These are phyloP conservation scores for Numenius arquata DNA, from an alignment of 2,113 vertebrate genomes.

Conservation along the genomic window DNA sequence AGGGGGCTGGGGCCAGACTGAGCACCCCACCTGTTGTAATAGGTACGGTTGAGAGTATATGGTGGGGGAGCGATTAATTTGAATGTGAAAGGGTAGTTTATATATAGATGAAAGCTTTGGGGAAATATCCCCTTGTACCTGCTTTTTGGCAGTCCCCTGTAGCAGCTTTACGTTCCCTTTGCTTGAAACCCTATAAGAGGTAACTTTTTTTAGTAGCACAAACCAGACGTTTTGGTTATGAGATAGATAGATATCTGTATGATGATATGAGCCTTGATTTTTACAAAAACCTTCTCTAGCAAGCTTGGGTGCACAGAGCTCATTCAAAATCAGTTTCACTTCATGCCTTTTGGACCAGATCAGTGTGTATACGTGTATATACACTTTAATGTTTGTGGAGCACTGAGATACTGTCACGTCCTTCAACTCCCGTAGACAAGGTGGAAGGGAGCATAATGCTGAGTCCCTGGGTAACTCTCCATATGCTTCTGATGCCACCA, in stretches of 20 bases:
- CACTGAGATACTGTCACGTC: fast-evolving
- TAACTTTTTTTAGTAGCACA: not conserved
- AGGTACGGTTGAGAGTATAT: not conserved
- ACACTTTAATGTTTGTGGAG: not conserved
- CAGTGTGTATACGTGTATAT: not conserved
- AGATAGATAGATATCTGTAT: too few species aligned
- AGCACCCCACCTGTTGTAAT: not conserved
- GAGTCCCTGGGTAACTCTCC: not conserved
- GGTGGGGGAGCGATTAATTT: fast-evolving
- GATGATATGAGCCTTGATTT: not conserved
- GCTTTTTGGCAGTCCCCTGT: not conserved
- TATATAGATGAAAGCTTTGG: not conserved
- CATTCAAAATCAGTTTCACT: not conserved
- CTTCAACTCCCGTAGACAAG: not conserved
- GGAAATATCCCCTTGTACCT: not conserved
- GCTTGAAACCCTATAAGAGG: not conserved
- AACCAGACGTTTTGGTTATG: not conserved
- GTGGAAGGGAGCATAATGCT: not conserved
- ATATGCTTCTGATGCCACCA: constrained; percentile 3
- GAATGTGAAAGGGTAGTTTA: not conserved
- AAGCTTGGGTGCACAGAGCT: not conserved
- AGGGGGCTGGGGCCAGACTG: not conserved
- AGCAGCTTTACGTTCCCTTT: not conserved
- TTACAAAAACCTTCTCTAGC: not conserved
- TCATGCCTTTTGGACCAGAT: not conserved